Percentiles rank a stretch among this genome's conserved stretches.
Evolutionary conservation across 2,113 vertebrate species (phyloP).

Genomic region (Macquaria australasica): DNA sequence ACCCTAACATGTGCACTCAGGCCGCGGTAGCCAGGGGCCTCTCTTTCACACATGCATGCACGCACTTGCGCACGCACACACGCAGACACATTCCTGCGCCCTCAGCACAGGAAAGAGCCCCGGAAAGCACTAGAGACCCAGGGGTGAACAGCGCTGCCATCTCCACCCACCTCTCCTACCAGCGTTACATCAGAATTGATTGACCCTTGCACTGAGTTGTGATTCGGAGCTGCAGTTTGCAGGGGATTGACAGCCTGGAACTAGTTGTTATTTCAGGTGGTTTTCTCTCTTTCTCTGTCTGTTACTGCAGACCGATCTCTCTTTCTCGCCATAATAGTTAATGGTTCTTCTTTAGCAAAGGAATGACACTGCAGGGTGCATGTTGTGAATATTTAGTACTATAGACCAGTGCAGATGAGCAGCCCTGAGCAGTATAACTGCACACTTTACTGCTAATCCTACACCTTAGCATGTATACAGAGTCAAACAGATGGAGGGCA

Average conservation of each 20-base stretch:
- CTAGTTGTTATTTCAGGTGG: conserved; percentile 72
- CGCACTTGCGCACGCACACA: conserved; percentile 24
- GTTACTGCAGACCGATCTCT: conserved; percentile 25
- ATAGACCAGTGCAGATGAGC: neutral
- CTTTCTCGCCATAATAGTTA: conserved; percentile 7
- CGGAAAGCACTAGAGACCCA: conserved; percentile 61
- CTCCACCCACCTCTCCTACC: conserved; percentile 78
- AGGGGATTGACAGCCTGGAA: conserved; percentile 64
- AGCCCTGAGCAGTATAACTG: conserved; percentile 19
- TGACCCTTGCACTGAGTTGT: conserved; percentile 72
- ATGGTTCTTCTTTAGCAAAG: neutral
- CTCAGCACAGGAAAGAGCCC: conserved; percentile 73
- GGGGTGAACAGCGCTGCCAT: conserved; percentile 73
- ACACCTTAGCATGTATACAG: conserved; percentile 15
- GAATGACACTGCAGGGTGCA: conserved; percentile 7
- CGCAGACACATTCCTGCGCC: conserved; percentile 62
- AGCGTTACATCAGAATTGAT: conserved; percentile 81
- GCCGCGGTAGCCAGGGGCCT: conserved; percentile 74
- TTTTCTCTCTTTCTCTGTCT: conserved; percentile 51
- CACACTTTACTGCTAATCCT: conserved; percentile 48
- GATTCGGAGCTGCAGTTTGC: conserved; percentile 51
- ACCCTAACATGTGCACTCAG: conserved; percentile 71
- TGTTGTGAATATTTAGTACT: conserved; percentile 10
- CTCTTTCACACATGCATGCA: conserved; percentile 65
- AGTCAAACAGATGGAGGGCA: conserved; percentile 71